phyloP scores from a whole-genome alignment of 2,113 vertebrate genomes.

The Leptobrachium leishanense region DNA sequence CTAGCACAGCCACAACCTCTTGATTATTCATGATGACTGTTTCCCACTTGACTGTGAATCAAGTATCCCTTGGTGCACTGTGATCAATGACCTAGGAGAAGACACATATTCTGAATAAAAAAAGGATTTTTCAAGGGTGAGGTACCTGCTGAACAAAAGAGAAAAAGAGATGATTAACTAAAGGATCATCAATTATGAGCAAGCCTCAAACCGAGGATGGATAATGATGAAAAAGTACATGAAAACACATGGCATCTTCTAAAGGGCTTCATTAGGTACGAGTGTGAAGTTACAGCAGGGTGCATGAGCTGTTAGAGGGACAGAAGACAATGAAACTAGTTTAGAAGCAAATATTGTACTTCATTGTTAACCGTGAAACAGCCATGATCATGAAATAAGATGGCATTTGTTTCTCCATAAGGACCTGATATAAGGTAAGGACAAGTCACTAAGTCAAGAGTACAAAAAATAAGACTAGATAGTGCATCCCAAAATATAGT shows the following conservation, averaged over 20 bases:
- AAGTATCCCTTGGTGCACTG: constrained; percentile 57
- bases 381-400: background rate
- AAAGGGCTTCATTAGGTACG: constrained; percentile 62
- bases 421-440: background rate
- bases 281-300: constrained; percentile 60
- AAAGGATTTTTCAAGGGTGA: constrained; percentile 65
- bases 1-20: constrained; percentile 66
- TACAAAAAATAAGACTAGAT: too few relatives aligned
- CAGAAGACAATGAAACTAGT: constrained; percentile 6
- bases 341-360: constrained; percentile 1
- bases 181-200: constrained; percentile 72
- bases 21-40: constrained; percentile 73
- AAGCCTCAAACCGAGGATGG: constrained; percentile 68
- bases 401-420: background rate
- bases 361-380: background rate
- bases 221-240: constrained; percentile 65
- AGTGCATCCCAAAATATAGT: too few relatives aligned
- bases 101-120: constrained; percentile 66
- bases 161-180: constrained; percentile 71
- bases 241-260: constrained; percentile 62
- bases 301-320: constrained; percentile 28
- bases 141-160: constrained; percentile 74
- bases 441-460: too few relatives aligned
- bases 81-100: constrained; percentile 69
- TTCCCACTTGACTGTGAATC: constrained; percentile 54